These are phyloP conservation scores for Coelinius sp. DNA, from an alignment of 2,888 invertebrate species.

Conservation along the genomic window DNA sequence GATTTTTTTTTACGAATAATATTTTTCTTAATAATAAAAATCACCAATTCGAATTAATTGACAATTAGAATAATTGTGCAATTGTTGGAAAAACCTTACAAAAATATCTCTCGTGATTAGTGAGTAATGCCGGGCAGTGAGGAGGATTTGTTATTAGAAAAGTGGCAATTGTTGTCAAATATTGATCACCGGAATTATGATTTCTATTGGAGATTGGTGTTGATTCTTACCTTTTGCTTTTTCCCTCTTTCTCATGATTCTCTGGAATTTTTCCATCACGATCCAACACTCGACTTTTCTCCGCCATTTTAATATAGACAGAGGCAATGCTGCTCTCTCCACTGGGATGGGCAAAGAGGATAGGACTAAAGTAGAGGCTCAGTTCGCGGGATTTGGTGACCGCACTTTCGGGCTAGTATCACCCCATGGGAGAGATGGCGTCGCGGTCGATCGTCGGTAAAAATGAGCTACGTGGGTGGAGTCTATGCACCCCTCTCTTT, in stretches of 20 bases:
- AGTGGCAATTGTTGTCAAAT: background rate
- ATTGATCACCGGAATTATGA: background rate
- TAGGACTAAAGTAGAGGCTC: too few relatives aligned
- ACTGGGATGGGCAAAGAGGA: too few relatives aligned
- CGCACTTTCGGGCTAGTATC: too few relatives aligned
- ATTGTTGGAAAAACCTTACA: background rate
- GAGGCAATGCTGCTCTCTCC: constrained; percentile 16
- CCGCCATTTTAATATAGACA: constrained; percentile 71
- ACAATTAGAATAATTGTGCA: background rate
- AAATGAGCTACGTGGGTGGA: too few relatives aligned
- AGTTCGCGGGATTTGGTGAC: too few relatives aligned
- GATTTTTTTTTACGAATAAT: background rate
- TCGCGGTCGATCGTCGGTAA: too few relatives aligned
- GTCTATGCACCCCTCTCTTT: too few relatives aligned
- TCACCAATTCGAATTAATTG: background rate
- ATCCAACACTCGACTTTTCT: constrained; percentile 70
- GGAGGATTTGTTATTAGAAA: background rate
- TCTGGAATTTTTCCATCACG: constrained; percentile 72
- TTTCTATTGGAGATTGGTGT: background rate
- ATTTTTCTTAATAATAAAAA: background rate
- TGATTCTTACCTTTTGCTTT: constrained; percentile 71
- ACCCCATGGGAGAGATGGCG: too few relatives aligned
- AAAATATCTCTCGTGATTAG: background rate
- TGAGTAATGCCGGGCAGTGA: background rate
- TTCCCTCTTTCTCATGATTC: constrained; percentile 70